phyloP scores from a whole-genome alignment of 2,113 vertebrate genomes.

The Phyllostomus hastatus region DNA sequence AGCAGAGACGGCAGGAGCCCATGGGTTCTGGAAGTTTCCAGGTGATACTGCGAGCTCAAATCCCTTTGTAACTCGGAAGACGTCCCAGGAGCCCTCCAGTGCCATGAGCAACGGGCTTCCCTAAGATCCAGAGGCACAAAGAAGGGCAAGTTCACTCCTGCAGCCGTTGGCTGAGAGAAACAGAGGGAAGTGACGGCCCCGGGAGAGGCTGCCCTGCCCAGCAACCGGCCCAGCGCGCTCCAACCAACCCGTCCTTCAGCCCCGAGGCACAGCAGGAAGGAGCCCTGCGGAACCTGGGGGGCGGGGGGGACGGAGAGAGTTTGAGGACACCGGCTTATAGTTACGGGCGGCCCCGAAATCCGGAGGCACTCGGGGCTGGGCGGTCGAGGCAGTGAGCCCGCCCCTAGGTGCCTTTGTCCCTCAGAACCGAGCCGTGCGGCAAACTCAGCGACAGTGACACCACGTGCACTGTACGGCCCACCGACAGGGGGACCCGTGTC shows the following conservation, averaged over 20 bases:
- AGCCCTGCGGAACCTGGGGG: not conserved
- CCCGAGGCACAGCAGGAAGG: not conserved
- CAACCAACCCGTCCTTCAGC: not conserved
- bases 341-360: accelerated
- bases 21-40: not conserved
- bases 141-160: not conserved
- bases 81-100: accelerated
- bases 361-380: not conserved
- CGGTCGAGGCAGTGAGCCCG: too few relatives aligned
- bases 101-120: not conserved
- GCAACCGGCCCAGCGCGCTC: accelerated
- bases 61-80: too few relatives aligned
- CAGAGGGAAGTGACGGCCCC: accelerated
- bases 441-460: accelerated
- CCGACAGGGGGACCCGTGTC: too few relatives aligned
- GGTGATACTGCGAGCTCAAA: accelerated
- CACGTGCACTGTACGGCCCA: accelerated
- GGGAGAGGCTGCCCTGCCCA: accelerated
- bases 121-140: not conserved
- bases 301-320: accelerated
- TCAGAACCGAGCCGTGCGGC: not conserved
- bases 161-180: not conserved
- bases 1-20: not conserved
- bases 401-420: not conserved
- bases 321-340: not conserved